phyloP scores from a whole-genome alignment of 2,113 vertebrate genomes.

The Charina bottae region DNA sequence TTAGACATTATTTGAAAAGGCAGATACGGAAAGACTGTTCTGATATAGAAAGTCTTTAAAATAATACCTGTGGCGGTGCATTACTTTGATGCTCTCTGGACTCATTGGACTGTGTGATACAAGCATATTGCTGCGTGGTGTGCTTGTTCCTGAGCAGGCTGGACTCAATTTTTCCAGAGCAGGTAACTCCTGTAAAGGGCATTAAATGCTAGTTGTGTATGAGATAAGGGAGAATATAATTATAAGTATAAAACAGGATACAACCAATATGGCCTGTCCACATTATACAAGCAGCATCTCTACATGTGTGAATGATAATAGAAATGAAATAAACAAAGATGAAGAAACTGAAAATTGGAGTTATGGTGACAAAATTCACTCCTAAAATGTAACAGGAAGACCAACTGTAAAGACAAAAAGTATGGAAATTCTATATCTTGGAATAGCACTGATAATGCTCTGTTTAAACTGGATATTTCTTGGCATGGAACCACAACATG shows the following conservation, averaged over 20 bases:
- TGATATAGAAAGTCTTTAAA: neutral
- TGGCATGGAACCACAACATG: neutral
- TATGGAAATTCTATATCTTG: neutral
- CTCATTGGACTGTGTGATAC: constrained; percentile 89
- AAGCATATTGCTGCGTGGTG: constrained; percentile 84
- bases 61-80: constrained; percentile 89
- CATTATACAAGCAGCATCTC: neutral
- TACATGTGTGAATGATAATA: neutral
- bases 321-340: neutral
- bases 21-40: neutral
- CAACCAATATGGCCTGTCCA: neutral
- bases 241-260: neutral
- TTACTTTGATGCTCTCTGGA: constrained; percentile 87
- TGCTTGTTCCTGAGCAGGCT: constrained; percentile 82
- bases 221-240: neutral
- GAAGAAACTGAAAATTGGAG: neutral
- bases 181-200: constrained; percentile 84
- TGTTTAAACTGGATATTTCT: neutral
- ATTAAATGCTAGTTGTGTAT: neutral
- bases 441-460: neutral
- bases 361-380: neutral
- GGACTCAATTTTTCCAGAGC: constrained; percentile 89
- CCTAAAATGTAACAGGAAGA: neutral
- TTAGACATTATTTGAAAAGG: neutral
- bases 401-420: neutral